These are phyloP conservation scores for Tetragonula clypearis DNA, from an alignment of 1,140 invertebrate genomes.

Conservation along the genomic window DNA sequence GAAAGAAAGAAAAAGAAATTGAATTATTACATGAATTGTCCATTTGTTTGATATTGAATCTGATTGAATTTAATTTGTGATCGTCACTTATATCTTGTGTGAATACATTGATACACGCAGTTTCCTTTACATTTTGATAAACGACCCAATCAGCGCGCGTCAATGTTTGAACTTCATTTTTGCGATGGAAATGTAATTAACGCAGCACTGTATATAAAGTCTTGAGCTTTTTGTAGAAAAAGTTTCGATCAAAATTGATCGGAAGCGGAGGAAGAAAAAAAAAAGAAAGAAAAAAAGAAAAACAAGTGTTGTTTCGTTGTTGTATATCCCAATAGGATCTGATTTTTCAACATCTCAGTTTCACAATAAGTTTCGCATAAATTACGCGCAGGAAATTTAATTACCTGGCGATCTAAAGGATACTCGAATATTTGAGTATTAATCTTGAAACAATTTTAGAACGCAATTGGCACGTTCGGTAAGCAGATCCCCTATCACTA, in stretches of 20 bases:
- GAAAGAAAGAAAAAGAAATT: neutral
- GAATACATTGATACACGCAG: neutral
- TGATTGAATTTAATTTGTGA: neutral
- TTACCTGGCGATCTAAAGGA: neutral
- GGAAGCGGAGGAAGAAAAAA: neutral
- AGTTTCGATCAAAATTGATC: neutral
- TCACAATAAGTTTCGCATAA: neutral
- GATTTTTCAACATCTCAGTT: too few relatives aligned
- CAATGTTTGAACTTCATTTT: neutral
- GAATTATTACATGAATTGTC: neutral
- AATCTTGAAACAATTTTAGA: slow-evolving; percentile 10
- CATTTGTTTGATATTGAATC: neutral
- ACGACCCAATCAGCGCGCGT: neutral
- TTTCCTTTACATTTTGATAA: neutral
- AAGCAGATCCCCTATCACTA: neutral
- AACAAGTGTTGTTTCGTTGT: too few relatives aligned
- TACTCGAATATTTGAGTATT: neutral
- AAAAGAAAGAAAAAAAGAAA: too few relatives aligned
- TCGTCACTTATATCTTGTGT: neutral
- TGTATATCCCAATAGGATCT: too few relatives aligned
- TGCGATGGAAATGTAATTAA: neutral
- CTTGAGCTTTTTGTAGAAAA: neutral
- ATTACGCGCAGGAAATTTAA: slow-evolving; percentile 3
- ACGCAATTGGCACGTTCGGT: neutral
- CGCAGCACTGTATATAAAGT: neutral